These are phyloP conservation scores for Leptosomus discolor DNA, from an alignment of 2,113 vertebrate species.

Conservation along the genomic window DNA sequence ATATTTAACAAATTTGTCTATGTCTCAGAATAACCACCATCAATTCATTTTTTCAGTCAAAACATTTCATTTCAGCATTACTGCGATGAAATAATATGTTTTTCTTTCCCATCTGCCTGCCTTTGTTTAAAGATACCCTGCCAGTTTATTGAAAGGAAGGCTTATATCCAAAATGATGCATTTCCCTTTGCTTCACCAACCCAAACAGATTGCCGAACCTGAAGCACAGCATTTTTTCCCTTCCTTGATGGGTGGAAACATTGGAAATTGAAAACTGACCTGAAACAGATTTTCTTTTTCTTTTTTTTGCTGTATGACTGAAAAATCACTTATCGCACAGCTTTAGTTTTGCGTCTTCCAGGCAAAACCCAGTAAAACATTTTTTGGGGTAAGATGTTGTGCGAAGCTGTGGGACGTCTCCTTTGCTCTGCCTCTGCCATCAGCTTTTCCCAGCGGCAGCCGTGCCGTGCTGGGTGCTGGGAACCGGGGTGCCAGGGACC, in stretches of 20 bases:
- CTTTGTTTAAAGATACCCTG: constrained; percentile 8
- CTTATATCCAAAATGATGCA: not conserved
- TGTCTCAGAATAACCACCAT: not conserved
- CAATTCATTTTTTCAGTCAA: not conserved
- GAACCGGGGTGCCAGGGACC: not conserved
- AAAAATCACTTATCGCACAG: not conserved
- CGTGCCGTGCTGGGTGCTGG: fast-evolving
- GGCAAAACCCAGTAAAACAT: not conserved
- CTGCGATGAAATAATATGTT: not conserved
- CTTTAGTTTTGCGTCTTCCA: not conserved
- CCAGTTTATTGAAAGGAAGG: not conserved
- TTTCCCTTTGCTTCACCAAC: constrained; percentile 13
- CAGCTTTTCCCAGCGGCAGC: not conserved
- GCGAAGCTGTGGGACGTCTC: not conserved
- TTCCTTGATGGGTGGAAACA: not conserved
- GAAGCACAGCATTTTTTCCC: not conserved
- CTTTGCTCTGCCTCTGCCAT: not conserved
- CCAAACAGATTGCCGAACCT: not conserved
- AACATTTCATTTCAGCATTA: constrained; percentile 18
- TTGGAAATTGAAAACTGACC: not conserved
- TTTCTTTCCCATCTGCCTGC: constrained; percentile 37
- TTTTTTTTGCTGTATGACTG: fast-evolving
- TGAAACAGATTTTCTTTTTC: not conserved
- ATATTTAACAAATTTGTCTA: not conserved
- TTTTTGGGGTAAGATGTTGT: not conserved